Evolutionary conservation across 2,113 vertebrate genomes (phyloP).

Genomic region (Phyllostomus discolor): DNA sequence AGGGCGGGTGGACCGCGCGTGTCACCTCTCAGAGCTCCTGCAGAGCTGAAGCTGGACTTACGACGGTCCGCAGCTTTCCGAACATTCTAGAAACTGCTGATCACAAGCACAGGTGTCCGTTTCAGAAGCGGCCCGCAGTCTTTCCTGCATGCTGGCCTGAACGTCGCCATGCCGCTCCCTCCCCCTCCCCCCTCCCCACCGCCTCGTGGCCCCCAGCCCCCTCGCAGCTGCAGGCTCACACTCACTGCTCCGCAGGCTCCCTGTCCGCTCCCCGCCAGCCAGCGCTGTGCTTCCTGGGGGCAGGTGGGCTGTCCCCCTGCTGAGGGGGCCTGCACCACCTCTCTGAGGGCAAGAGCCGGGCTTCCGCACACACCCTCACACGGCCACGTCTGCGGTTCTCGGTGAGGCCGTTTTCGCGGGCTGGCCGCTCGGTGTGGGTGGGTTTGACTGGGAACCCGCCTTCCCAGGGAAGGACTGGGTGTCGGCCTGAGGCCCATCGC

Average conservation of each 20-base stretch:
- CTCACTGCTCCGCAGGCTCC: too few relatives aligned
- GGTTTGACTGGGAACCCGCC: neutral
- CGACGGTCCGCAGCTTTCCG: rapidly evolving
- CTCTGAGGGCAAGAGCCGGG: rapidly evolving
- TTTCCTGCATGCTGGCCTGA: too few relatives aligned
- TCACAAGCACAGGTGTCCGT: neutral
- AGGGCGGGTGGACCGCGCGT: rapidly evolving
- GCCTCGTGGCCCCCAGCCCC: neutral
- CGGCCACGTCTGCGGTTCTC: rapidly evolving
- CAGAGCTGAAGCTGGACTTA: too few relatives aligned
- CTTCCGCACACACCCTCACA: neutral
- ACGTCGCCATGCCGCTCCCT: rapidly evolving
- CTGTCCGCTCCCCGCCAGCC: too few relatives aligned
- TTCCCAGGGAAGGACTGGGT: neutral
- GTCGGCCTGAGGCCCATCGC: rapidly evolving
- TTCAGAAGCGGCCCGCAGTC: rapidly evolving
- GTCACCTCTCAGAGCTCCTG: neutral
- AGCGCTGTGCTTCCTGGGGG: neutral
- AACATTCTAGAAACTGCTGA: neutral
- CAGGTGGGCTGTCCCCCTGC: neutral
- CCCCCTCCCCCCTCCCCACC: neutral
- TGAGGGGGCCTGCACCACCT: neutral
- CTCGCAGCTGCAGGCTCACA: too few relatives aligned
- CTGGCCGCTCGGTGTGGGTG: rapidly evolving
- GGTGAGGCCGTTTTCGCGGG: neutral